Percentiles rank a stretch among this genome's conserved stretches.
Conservation (phyloP, 2,888 invertebrate species). For the Drosophila ezoana region DNA sequence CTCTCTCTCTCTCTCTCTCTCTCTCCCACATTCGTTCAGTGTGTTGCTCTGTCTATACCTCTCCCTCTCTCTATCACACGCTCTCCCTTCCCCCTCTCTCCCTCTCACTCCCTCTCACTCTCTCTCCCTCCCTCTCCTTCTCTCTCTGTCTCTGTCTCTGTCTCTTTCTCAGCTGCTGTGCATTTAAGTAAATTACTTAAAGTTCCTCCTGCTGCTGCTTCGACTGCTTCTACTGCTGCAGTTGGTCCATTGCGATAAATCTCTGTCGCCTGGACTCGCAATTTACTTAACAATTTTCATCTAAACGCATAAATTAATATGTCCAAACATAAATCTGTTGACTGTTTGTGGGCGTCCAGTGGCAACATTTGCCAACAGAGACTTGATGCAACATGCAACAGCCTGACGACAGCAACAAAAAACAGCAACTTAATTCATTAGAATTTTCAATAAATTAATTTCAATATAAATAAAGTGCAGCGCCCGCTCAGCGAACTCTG, state of each 20-base stretch:
- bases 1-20: background rate
- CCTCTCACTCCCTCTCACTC: background rate
- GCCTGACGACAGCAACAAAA: constrained; percentile 18
- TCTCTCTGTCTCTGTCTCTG: background rate
- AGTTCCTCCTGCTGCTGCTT: constrained; percentile 36
- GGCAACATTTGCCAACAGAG: constrained; percentile 38
- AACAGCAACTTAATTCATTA: constrained; percentile 61
- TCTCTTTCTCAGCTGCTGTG: constrained; percentile 11
- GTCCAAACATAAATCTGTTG: constrained; percentile 69
- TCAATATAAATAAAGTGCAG: constrained; percentile 71
- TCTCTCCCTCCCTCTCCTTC: background rate
- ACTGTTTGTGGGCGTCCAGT: constrained; percentile 32
- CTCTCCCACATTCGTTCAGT: background rate
- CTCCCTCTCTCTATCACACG: background rate
- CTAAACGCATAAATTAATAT: constrained; percentile 70
- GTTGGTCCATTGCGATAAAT: constrained; percentile 58
- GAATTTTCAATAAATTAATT: constrained; percentile 78
- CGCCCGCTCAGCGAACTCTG: constrained; percentile 1
- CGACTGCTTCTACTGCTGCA: constrained; percentile 13
- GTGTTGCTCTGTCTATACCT: background rate
- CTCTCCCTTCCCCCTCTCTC: background rate
- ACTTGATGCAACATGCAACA: constrained; percentile 15
- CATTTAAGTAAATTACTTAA: constrained; percentile 69
- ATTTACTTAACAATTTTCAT: constrained; percentile 67
- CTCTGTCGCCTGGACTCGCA: constrained; percentile 42